These are phyloP conservation scores for Ammodytes dubius DNA, from an alignment of 2,113 vertebrate species.

Conservation along the genomic window DNA sequence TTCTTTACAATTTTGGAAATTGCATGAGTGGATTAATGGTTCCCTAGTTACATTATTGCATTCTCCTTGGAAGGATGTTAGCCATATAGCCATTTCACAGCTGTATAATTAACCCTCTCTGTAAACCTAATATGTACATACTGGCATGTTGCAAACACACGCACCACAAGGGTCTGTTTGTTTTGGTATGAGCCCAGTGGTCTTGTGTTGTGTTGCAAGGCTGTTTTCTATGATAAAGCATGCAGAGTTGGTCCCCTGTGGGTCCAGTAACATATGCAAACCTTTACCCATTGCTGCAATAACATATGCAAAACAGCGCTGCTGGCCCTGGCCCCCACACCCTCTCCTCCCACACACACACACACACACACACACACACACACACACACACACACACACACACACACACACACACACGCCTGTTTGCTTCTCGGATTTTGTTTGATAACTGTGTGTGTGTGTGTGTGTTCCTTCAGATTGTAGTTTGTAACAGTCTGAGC, in stretches of 20 bases:
- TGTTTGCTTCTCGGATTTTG: constrained; percentile 73
- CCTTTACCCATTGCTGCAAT: constrained; percentile 74
- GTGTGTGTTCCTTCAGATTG: constrained; percentile 79
- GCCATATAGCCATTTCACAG: constrained; percentile 58
- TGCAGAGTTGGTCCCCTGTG: constrained; percentile 68
- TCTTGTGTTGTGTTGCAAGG: constrained; percentile 60
- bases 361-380: constrained; percentile 26
- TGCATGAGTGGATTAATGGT: constrained; percentile 40
- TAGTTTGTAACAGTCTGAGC: constrained; percentile 78
- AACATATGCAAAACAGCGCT: constrained; percentile 80
- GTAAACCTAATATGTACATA: constrained; percentile 58
- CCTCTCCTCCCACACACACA: constrained; percentile 25
- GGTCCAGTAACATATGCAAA: constrained; percentile 81
- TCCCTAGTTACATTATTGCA: constrained; percentile 19
- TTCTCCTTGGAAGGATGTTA: constrained; percentile 46
- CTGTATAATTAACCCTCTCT: constrained; percentile 60
- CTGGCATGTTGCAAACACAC: constrained; percentile 41
- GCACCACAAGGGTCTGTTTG: constrained; percentile 60
- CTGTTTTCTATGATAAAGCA: constrained; percentile 80
- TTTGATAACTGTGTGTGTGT: constrained; percentile 65
- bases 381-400: constrained; percentile 44
- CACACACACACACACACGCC: constrained; percentile 48
- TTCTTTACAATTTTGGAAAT: constrained; percentile 11
- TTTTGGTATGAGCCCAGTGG: constrained; percentile 67
- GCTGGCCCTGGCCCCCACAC: constrained; percentile 57